phyloP scores from a whole-genome alignment of 1,140 invertebrate genomes.

The Macrostomum lignano region DNA sequence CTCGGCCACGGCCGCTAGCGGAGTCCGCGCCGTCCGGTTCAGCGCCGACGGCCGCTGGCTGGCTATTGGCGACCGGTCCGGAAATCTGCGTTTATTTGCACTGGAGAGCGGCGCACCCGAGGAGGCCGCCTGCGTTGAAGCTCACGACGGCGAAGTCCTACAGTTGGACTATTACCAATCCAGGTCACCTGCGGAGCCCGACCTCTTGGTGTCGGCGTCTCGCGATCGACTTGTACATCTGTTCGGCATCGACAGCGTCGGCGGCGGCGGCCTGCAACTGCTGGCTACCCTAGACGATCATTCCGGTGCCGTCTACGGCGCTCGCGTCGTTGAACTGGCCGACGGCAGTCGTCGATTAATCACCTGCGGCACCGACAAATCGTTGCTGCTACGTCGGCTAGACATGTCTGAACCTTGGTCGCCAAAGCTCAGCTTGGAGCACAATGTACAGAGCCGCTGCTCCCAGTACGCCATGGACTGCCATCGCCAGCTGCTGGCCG shows the following conservation, averaged over 20 bases:
- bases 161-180: conserved; percentile 6
- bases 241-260: no score
- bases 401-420: background rate
- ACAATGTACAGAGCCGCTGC: background rate
- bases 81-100: no score
- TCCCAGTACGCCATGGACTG: no score
- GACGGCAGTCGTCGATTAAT: conserved; percentile 44
- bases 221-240: conserved; percentile 76
- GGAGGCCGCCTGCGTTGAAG: conserved; percentile 56
- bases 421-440: no score
- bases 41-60: no score
- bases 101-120: no score
- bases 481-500: no score
- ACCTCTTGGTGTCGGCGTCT: conserved; percentile 51
- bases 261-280: no score
- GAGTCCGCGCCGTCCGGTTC: no score
- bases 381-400: conserved; percentile 51
- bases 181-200: conserved; percentile 7
- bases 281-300: conserved; percentile 94
- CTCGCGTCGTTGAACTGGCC: conserved; percentile 44
- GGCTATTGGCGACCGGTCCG: no score
- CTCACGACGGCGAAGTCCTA: conserved; percentile 83
- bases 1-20: no score
- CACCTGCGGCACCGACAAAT: conserved; percentile 81
- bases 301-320: conserved; percentile 70